These are phyloP conservation scores for Ctenopoma kingsleyae DNA, from an alignment of 2,797 vertebrate genomes.

Conservation along the genomic window DNA sequence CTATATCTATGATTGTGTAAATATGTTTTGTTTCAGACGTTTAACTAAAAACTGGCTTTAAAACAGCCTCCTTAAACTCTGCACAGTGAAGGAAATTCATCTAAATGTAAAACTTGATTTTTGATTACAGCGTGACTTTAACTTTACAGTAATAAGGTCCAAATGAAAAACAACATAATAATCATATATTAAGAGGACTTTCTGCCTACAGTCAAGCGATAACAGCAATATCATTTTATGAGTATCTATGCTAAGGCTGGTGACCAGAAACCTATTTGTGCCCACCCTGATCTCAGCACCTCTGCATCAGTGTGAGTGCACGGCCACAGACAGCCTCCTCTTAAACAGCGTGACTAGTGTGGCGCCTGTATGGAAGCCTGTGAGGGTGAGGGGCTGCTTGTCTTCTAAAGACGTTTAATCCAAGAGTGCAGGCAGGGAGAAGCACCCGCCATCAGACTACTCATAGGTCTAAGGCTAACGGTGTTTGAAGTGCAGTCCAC, in stretches of 20 bases:
- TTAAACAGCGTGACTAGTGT: conserved; percentile 68
- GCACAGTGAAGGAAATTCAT: neutral
- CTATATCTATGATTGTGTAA: no score
- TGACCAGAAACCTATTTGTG: conserved; percentile 42
- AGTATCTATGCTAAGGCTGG: neutral
- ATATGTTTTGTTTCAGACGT: no score
- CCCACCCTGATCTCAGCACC: conserved; percentile 40
- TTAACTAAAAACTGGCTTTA: neutral
- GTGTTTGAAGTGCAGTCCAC: conserved; percentile 32
- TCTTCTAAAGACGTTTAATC: conserved; percentile 59
- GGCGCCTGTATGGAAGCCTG: conserved; percentile 55
- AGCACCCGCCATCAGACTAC: conserved; percentile 52
- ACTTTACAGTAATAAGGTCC: neutral
- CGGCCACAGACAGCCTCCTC: conserved; percentile 42
- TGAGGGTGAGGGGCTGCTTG: conserved; percentile 36
- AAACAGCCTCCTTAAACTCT: neutral
- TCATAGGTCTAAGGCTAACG: conserved; percentile 16
- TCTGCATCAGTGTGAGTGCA: conserved; percentile 30
- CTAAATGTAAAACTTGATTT: no score
- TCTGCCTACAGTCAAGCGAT: neutral
- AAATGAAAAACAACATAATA: conserved; percentile 5
- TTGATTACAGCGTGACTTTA: no score
- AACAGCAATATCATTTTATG: neutral
- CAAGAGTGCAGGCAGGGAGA: conserved; percentile 24
- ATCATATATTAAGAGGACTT: neutral